A percentile compares a stretch with the other conserved stretches of the same genome.
These are phyloP conservation scores for Grammomys surdaster DNA, from an alignment of 2,113 vertebrate species.

Conservation along the genomic window DNA sequence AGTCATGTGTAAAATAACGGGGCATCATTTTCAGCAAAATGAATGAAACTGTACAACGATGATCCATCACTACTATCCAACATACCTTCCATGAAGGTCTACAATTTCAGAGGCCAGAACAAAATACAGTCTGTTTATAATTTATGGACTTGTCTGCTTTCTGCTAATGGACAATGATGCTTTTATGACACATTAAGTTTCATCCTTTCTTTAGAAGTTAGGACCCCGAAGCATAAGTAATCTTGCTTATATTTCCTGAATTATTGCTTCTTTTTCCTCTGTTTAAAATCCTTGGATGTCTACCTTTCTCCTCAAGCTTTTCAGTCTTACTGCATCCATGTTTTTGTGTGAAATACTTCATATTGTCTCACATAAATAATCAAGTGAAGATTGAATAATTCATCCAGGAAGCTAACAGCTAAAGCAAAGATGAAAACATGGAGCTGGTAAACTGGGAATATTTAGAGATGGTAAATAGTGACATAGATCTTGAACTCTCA, in stretches of 20 bases:
- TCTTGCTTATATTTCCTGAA: not conserved
- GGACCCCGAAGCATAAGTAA: not conserved
- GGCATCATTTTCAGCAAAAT: not conserved
- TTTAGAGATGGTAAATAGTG: not conserved
- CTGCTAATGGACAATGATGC: not conserved
- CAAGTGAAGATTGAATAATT: constrained; percentile 60
- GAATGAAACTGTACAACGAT: not conserved
- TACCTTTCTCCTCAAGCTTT: not conserved
- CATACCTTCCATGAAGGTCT: not conserved
- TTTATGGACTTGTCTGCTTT: not conserved
- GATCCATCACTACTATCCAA: not conserved
- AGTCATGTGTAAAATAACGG: not conserved
- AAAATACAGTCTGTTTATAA: not conserved
- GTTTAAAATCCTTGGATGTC: not conserved
- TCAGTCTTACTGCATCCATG: not conserved
- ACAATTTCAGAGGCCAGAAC: not conserved
- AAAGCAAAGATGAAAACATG: not conserved
- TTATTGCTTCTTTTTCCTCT: not conserved
- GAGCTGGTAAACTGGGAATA: not conserved
- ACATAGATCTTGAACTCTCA: constrained; percentile 1
- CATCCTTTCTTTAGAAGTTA: constrained; percentile 2
- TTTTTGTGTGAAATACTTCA: not conserved
- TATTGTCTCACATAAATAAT: not conserved
- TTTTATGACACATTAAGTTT: not conserved
- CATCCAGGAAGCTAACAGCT: not conserved